Evolutionary conservation across 1,140 invertebrate species (phyloP).

Genomic region (Philotrypesis tridentata): DNA sequence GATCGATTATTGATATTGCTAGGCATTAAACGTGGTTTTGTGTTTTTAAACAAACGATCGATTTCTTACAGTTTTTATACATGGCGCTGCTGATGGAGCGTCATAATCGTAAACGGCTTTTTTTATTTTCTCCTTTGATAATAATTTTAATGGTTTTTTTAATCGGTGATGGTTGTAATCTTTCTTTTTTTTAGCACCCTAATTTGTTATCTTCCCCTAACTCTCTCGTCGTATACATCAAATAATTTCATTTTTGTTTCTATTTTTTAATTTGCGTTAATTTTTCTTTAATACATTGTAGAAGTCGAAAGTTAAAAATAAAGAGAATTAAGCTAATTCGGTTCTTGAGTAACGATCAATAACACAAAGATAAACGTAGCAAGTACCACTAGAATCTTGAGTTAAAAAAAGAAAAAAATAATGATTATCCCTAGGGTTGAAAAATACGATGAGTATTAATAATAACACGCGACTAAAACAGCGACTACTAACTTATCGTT

Average conservation of each 20-base stretch:
- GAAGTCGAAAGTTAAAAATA: slow-evolving; percentile 14
- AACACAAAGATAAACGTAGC: slow-evolving; percentile 54
- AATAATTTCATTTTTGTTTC: slow-evolving; percentile 28
- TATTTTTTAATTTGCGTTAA: slow-evolving; percentile 14
- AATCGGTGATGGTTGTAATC: slow-evolving; percentile 69
- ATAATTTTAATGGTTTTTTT: slow-evolving; percentile 68
- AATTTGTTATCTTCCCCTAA: slow-evolving; percentile 48
- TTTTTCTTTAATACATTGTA: background rate
- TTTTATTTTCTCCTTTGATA: slow-evolving; percentile 47
- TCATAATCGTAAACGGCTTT: slow-evolving; percentile 36
- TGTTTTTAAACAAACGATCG: slow-evolving; percentile 31
- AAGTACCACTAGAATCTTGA: slow-evolving; percentile 70
- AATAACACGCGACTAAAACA: slow-evolving; percentile 63
- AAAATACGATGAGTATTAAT: slow-evolving; percentile 43
- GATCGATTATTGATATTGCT: slow-evolving; percentile 37
- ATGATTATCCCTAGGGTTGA: slow-evolving; percentile 67
- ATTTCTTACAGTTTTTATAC: background rate
- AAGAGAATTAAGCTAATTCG: background rate
- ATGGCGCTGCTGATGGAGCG: background rate
- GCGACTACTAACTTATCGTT: slow-evolving; percentile 59
- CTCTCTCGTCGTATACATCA: slow-evolving; percentile 30
- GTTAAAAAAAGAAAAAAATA: slow-evolving; percentile 45
- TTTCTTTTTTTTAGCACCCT: slow-evolving; percentile 54
- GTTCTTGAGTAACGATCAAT: slow-evolving; percentile 41
- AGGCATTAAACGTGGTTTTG: slow-evolving; percentile 31